These are phyloP conservation scores for Anseranas semipalmata DNA, from an alignment of 2,113 vertebrate species.

Conservation along the genomic window DNA sequence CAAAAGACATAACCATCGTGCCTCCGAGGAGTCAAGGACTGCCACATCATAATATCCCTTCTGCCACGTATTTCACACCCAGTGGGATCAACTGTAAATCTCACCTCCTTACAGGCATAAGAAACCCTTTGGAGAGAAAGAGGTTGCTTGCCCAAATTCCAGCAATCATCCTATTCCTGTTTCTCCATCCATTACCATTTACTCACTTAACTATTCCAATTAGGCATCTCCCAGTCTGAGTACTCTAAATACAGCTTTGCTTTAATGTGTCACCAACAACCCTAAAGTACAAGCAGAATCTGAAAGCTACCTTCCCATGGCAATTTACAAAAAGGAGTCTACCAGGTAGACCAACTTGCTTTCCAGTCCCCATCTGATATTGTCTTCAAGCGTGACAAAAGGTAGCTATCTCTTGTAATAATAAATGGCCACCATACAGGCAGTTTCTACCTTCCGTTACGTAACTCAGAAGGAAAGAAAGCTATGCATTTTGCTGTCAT, in stretches of 20 bases:
- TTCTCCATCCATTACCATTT: neutral
- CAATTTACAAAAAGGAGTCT: neutral
- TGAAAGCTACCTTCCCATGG: neutral
- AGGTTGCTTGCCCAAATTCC: neutral
- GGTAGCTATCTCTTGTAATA: neutral
- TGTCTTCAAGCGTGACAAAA: neutral
- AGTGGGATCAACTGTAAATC: neutral
- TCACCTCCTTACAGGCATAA: neutral
- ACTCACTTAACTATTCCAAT: neutral
- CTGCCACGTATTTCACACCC: neutral
- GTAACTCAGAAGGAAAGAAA: neutral
- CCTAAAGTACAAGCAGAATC: neutral
- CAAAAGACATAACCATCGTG: neutral
- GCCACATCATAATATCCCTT: neutral
- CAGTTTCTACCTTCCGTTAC: neutral
- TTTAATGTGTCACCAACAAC: neutral
- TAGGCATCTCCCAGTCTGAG: neutral
- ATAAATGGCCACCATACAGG: fast-evolving
- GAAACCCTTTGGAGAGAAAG: neutral
- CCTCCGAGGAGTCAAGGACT: neutral
- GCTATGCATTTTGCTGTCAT: neutral
- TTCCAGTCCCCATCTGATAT: neutral
- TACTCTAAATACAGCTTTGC: neutral
- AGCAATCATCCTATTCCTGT: neutral
- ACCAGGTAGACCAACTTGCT: neutral